These are phyloP conservation scores for Harpagoxenus sublaevis DNA, from an alignment of 2,888 invertebrate genomes.

Conservation along the genomic window DNA sequence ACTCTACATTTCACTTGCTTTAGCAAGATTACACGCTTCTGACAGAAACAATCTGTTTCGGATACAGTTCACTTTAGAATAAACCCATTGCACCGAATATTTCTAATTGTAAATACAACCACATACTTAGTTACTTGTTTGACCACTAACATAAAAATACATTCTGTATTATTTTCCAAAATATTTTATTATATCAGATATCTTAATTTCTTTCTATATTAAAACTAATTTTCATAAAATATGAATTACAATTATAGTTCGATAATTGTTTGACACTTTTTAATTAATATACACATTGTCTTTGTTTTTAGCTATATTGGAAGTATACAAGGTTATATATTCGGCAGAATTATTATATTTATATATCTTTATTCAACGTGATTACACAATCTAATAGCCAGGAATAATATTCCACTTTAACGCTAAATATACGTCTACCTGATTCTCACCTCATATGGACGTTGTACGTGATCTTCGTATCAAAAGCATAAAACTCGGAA, in stretches of 20 bases:
- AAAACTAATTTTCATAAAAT: not conserved
- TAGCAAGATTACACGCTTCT: not conserved
- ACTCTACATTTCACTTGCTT: constrained; percentile 6
- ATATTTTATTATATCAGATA: not conserved
- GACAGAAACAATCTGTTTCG: not conserved
- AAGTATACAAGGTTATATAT: not conserved
- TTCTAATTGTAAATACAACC: not conserved
- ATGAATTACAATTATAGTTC: constrained; percentile 8
- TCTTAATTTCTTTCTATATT: not conserved
- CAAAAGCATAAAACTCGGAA: not conserved
- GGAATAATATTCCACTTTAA: not conserved
- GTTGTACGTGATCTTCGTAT: not conserved
- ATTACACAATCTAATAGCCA: not conserved
- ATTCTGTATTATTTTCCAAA: not conserved
- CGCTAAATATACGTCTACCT: not conserved
- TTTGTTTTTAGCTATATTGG: not conserved
- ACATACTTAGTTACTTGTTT: not conserved
- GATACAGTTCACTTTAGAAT: not conserved
- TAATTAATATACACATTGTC: not conserved
- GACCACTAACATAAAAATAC: not conserved
- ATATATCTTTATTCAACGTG: not conserved
- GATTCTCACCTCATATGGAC: not conserved
- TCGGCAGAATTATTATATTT: not conserved
- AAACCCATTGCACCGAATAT: not conserved
- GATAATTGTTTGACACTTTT: not conserved